A percentile compares a stretch with the other conserved stretches of the same genome.
phyloP scores from a whole-genome alignment of 2,888 invertebrate genomes.

The Drepanosiphum platanoidis region DNA sequence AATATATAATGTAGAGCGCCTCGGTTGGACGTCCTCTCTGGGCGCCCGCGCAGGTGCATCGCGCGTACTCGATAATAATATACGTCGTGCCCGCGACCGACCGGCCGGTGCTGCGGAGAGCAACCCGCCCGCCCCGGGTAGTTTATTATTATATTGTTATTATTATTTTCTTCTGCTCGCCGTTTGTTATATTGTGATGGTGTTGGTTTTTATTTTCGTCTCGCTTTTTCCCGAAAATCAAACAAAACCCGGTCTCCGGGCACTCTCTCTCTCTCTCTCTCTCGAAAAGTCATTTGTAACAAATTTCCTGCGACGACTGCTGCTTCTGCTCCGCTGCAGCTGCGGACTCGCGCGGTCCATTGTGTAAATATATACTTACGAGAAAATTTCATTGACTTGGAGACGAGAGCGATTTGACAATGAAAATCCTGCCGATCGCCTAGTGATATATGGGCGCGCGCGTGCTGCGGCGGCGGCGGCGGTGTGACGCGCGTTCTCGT shows the following conservation, averaged over 20 bases:
- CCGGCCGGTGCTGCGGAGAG: background rate
- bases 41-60: constrained; percentile 39
- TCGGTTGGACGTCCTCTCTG: constrained; percentile 42
- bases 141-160: background rate
- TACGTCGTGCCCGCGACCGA: constrained; percentile 8
- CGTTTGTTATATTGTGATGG: background rate
- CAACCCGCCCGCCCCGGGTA: background rate
- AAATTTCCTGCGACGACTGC: constrained; percentile 56
- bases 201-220: background rate
- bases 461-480: background rate
- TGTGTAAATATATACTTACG: background rate
- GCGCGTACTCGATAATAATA: background rate
- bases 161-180: background rate
- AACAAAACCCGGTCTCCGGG: background rate
- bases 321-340: background rate
- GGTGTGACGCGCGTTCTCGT: no score
- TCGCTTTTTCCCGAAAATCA: background rate
- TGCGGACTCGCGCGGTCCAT: background rate
- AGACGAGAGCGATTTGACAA: no score
- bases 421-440: no score
- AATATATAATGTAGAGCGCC: constrained; percentile 30
- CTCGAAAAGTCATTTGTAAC: constrained; percentile 59
- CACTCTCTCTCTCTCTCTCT: background rate
- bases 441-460: no score
- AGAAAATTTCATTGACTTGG: constrained; percentile 37